Evolutionary conservation across 1,140 invertebrate species (phyloP).

Genomic region (Araneus ventricosus): DNA sequence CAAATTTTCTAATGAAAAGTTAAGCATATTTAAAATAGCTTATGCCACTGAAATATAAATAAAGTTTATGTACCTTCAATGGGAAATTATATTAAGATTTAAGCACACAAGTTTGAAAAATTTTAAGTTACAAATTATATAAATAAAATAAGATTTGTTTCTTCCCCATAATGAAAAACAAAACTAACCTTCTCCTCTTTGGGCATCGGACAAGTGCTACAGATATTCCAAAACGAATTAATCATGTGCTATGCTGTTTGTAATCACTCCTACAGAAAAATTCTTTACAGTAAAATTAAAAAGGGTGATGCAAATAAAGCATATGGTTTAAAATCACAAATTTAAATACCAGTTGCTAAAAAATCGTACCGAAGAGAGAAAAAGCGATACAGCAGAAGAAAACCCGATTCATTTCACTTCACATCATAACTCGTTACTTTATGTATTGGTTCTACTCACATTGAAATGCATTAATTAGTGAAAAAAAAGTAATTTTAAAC

Average conservation of each 20-base stretch:
- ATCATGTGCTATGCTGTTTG: slow-evolving; percentile 74
- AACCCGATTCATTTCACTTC: slow-evolving; percentile 34
- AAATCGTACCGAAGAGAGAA: not conserved
- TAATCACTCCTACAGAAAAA: not conserved
- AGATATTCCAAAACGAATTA: slow-evolving; percentile 76
- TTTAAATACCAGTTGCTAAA: not conserved
- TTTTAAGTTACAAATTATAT: not conserved
- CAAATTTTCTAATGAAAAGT: no score
- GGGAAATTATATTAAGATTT: no score
- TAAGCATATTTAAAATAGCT: not conserved
- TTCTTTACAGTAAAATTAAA: slow-evolving; percentile 12
- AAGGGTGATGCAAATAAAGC: not conserved
- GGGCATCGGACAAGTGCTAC: slow-evolving; percentile 76
- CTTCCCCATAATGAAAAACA: not conserved
- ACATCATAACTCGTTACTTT: not conserved
- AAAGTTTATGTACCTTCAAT: not conserved
- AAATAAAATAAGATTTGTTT: not conserved
- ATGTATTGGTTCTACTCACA: no score
- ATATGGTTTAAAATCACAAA: slow-evolving; percentile 42
- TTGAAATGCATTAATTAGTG: no score
- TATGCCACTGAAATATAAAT: not conserved
- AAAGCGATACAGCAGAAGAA: slow-evolving; percentile 55
- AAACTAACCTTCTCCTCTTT: slow-evolving; percentile 76
- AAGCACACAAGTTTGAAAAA: not conserved
- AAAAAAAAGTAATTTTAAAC: no score